Evolutionary conservation across 2,888 invertebrate species (phyloP).

Genomic region (Leptopterna dolabrata): DNA sequence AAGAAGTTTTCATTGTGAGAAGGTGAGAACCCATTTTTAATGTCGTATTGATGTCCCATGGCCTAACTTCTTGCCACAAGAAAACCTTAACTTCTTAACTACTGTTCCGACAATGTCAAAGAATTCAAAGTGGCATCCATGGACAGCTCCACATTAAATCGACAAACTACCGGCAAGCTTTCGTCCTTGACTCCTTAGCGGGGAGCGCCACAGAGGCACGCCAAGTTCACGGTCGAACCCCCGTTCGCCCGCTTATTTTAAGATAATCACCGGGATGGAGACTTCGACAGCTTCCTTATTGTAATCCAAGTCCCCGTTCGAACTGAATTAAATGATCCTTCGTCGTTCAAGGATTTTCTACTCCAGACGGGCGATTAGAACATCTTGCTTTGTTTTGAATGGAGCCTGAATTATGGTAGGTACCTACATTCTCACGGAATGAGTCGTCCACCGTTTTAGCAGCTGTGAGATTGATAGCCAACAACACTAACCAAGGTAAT

Average conservation of each 20-base stretch:
- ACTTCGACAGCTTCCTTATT: neutral
- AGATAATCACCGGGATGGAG: neutral
- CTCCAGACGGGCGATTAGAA: neutral
- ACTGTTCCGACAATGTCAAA: too few species aligned
- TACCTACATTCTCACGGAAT: too few species aligned
- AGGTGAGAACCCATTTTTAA: too few species aligned
- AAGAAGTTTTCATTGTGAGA: too few species aligned
- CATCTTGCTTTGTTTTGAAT: neutral
- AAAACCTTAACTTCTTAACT: too few species aligned
- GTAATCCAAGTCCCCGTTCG: neutral
- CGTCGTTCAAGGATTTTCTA: neutral
- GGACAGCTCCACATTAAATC: too few species aligned
- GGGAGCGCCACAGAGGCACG: neutral
- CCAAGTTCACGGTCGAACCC: slow-evolving; percentile 10
- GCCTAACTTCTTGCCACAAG: too few species aligned
- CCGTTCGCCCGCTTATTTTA: neutral
- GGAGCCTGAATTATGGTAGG: neutral
- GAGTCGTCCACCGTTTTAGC: too few species aligned
- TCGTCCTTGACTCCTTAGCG: slow-evolving; percentile 15
- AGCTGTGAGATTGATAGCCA: too few species aligned
- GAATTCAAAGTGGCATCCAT: too few species aligned
- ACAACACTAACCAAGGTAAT: too few species aligned
- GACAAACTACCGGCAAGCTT: slow-evolving; percentile 4
- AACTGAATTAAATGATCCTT: neutral
- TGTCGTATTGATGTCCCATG: too few species aligned